phyloP scores from a whole-genome alignment of 2,888 invertebrate species.

The Ariolimax columbianus region DNA sequence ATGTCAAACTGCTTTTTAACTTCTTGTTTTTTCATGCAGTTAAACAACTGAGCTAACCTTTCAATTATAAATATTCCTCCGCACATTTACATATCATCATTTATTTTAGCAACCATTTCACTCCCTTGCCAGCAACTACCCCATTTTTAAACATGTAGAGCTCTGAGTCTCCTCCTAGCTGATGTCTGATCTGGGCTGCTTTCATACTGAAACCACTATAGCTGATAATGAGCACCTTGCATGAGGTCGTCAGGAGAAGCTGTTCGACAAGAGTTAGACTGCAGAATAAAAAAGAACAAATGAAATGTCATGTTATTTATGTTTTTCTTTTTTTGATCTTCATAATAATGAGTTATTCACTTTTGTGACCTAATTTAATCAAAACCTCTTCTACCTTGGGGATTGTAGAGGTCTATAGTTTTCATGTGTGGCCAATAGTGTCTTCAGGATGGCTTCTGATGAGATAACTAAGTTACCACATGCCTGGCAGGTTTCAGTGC shows the following conservation, averaged over 20 bases:
- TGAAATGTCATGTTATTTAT: too few relatives aligned
- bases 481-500: too few relatives aligned
- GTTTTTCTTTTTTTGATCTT: too few relatives aligned
- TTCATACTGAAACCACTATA: slow-evolving; percentile 46
- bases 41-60: neutral
- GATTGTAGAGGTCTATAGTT: too few relatives aligned
- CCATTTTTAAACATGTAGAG: slow-evolving; percentile 29
- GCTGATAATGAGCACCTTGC: slow-evolving; percentile 27
- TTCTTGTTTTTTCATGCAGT: too few relatives aligned
- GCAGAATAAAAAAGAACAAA: neutral
- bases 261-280: slow-evolving; percentile 40
- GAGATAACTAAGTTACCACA: too few relatives aligned
- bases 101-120: neutral
- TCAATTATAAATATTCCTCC: neutral
- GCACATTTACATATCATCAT: neutral
- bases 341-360: too few relatives aligned
- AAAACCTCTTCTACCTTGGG: too few relatives aligned
- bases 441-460: too few relatives aligned
- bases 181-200: slow-evolving; percentile 34
- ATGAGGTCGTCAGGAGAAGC: slow-evolving; percentile 34
- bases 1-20: too few relatives aligned
- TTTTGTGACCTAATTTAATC: too few relatives aligned
- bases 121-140: neutral
- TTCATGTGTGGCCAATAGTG: too few relatives aligned
- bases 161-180: neutral